Conservation (phyloP, 2,797 vertebrate species). For the Euphonia xanthogaster region DNA sequence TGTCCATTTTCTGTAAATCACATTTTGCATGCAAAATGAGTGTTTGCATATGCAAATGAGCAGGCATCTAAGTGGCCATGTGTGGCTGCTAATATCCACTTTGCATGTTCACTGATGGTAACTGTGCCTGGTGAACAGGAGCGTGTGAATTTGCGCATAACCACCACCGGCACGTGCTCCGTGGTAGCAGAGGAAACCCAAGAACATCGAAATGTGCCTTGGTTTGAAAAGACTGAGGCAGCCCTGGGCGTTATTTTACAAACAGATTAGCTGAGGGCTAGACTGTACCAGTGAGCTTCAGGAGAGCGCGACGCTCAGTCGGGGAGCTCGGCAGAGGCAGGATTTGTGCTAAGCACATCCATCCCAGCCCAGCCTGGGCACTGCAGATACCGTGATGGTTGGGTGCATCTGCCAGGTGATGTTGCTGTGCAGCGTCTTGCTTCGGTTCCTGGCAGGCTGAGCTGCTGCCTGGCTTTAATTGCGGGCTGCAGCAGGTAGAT, state of each 20-base stretch:
- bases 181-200: neutral
- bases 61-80: constrained; percentile 23
- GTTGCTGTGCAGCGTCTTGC: neutral
- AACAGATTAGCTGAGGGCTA: neutral
- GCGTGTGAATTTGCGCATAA: neutral
- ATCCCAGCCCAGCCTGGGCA: neutral
- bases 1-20: constrained; percentile 10
- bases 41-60: constrained; percentile 52
- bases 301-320: accelerated
- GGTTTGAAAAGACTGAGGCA: neutral
- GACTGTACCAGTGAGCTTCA: accelerated
- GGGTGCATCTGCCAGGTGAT: constrained; percentile 12
- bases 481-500: constrained; percentile 64
- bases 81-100: constrained; percentile 4
- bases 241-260: neutral
- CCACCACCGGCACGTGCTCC: accelerated
- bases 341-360: neutral
- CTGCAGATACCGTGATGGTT: neutral
- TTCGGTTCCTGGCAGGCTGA: neutral
- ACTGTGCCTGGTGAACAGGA: neutral
- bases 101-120: neutral
- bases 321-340: neutral
- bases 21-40: constrained; percentile 24
- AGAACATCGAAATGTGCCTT: neutral
- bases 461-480: neutral